Evolutionary conservation across 2,797 vertebrate genomes (phyloP).

Genomic region (Peromyscus nudipes): DNA sequence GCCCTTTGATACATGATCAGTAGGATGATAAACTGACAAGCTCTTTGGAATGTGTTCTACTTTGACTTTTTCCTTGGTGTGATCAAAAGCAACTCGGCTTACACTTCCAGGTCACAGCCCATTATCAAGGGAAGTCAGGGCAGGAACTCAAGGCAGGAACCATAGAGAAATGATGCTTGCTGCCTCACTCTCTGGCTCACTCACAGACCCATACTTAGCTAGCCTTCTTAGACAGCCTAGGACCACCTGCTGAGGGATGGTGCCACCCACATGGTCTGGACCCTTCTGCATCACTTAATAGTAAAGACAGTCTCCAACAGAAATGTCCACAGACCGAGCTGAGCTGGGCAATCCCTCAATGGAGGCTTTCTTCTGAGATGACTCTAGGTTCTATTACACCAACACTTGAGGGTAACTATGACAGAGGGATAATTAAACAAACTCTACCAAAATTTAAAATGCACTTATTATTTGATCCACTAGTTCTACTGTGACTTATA

Average conservation of each 20-base stretch:
- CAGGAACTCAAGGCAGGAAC: background rate
- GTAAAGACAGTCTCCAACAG: background rate
- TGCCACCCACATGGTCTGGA: background rate
- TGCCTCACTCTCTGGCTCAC: background rate
- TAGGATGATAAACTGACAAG: background rate
- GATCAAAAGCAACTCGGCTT: background rate
- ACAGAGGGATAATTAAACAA: constrained; percentile 15
- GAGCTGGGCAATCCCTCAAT: background rate
- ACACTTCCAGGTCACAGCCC: background rate
- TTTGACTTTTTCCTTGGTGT: background rate
- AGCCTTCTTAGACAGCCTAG: background rate
- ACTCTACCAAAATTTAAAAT: constrained; percentile 49
- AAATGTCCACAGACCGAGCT: background rate
- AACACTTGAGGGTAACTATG: background rate
- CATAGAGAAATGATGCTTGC: background rate
- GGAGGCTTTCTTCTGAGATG: background rate
- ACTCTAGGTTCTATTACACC: background rate
- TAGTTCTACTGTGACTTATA: constrained; percentile 18
- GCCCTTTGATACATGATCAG: background rate
- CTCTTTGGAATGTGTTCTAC: background rate
- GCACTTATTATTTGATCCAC: background rate
- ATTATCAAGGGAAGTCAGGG: background rate
- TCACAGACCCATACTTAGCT: background rate
- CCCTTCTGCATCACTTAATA: background rate
- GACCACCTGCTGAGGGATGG: background rate